phyloP scores from a whole-genome alignment of 2,888 invertebrate species.

The Lamellibrachia columna region DNA sequence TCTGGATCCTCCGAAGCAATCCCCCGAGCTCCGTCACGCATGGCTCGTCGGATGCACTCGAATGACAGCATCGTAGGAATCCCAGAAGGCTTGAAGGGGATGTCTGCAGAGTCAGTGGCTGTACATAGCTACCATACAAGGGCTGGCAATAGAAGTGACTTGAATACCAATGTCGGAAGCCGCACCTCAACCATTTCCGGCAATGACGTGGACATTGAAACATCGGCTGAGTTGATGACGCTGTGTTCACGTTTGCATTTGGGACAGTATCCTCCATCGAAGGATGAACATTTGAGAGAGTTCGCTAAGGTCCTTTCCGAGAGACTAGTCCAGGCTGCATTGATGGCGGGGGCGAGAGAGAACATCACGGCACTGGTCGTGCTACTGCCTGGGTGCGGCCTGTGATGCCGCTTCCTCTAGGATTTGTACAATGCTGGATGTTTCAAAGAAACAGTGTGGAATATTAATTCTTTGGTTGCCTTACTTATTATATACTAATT shows the following conservation, averaged over 20 bases:
- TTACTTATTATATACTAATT: background rate
- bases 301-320: slow-evolving; percentile 58
- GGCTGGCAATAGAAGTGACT: background rate
- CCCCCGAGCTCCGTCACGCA: background rate
- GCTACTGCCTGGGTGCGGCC: slow-evolving; percentile 56
- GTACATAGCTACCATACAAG: background rate
- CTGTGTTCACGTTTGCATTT: slow-evolving; percentile 45
- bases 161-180: background rate
- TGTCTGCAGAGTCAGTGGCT: background rate
- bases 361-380: slow-evolving; percentile 61
- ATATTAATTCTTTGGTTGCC: background rate
- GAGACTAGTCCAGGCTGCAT: slow-evolving; percentile 59
- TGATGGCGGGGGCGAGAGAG: slow-evolving; percentile 60
- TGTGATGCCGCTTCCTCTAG: slow-evolving; percentile 31
- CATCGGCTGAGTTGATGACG: slow-evolving; percentile 46
- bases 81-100: slow-evolving; percentile 3
- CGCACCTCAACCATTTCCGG: slow-evolving; percentile 34
- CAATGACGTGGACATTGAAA: slow-evolving; percentile 47
- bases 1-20: background rate
- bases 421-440: background rate
- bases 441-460: background rate
- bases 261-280: slow-evolving; percentile 41
- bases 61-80: background rate
- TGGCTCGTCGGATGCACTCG: background rate
- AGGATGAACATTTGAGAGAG: slow-evolving; percentile 50